These are phyloP conservation scores for Hyposoter didymator DNA, from an alignment of 2,888 invertebrate species.

Conservation along the genomic window DNA sequence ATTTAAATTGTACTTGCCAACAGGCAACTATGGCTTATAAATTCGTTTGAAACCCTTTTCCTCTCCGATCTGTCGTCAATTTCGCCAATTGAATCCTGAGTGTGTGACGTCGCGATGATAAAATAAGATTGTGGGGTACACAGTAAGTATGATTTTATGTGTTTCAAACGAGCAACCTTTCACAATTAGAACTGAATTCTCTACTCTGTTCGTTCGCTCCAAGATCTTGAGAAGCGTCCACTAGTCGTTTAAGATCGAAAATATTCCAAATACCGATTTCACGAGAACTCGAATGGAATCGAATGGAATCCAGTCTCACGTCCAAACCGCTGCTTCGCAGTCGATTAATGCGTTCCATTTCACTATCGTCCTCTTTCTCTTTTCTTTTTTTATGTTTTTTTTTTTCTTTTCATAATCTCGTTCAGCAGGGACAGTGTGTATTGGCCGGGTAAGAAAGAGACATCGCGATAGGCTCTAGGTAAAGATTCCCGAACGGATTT, in stretches of 20 bases:
- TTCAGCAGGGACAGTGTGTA: background rate
- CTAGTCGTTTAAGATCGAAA: background rate
- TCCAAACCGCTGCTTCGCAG: background rate
- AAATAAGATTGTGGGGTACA: background rate
- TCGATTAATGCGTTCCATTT: background rate
- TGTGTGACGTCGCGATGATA: background rate
- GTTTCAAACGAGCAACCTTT: too few species aligned
- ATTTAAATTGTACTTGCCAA: constrained; percentile 15
- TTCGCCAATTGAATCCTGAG: background rate
- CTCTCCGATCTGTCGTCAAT: background rate
- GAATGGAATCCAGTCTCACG: background rate
- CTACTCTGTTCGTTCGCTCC: too few species aligned
- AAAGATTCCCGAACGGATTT: background rate
- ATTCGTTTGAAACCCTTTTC: background rate
- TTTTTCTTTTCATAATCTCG: background rate
- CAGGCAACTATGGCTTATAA: too few species aligned
- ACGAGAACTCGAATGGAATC: background rate
- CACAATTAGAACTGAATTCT: too few species aligned
- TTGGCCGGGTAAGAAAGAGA: background rate
- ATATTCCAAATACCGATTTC: background rate
- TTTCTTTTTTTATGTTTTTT: background rate
- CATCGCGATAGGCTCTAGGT: too few species aligned
- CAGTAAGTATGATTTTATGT: too few species aligned
- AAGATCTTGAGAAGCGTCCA: too few species aligned
- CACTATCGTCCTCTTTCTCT: background rate